Conservation (phyloP, 2,113 vertebrate genomes). For the Microcebus griseorufus region DNA sequence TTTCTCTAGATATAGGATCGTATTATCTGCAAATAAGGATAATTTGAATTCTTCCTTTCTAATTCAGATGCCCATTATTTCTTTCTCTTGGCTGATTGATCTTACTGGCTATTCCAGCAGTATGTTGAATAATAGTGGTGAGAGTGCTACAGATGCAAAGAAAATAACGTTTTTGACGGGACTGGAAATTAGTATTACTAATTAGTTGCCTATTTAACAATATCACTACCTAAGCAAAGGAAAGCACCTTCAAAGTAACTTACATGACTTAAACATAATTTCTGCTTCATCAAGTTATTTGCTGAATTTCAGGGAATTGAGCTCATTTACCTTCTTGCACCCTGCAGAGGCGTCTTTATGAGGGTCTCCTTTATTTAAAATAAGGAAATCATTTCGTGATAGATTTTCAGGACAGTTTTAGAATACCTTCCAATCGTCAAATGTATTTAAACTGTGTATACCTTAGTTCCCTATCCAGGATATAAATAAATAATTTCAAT, state of each 20-base stretch:
- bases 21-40: too few species aligned
- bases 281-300: background rate
- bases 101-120: too few species aligned
- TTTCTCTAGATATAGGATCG: too few species aligned
- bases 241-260: background rate
- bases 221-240: background rate
- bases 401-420: slow-evolving; percentile 5
- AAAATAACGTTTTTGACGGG: too few species aligned
- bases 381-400: background rate
- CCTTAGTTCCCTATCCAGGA: background rate
- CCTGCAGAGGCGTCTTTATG: background rate
- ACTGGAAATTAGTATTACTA: too few species aligned
- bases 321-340: background rate
- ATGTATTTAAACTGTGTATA: slow-evolving; percentile 25
- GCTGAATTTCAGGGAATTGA: background rate
- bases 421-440: slow-evolving; percentile 48
- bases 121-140: too few species aligned
- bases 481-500: slow-evolving; percentile 37
- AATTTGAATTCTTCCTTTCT: too few species aligned
- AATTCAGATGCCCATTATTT: too few species aligned
- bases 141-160: too few species aligned
- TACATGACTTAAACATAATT: background rate
- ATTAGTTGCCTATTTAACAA: background rate
- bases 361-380: background rate
- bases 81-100: too few species aligned